A percentile compares a stretch with the other conserved stretches of the same genome.
phyloP scores from a whole-genome alignment of 2,113 vertebrate genomes.

The Petrocephalus zakoni region DNA sequence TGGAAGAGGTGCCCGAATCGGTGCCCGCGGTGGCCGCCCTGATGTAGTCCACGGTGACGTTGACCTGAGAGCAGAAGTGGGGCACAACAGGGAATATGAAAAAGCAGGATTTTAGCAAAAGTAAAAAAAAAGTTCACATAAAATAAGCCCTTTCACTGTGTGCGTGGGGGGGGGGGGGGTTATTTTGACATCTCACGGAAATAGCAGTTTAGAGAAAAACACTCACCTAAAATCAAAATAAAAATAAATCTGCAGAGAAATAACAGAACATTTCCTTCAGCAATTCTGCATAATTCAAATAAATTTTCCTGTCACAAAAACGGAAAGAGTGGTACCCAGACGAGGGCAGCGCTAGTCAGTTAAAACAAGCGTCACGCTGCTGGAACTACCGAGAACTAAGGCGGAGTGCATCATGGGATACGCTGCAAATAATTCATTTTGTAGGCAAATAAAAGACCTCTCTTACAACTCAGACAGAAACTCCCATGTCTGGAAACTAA shows the following conservation, averaged over 20 bases:
- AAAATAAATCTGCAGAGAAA: slow-evolving; percentile 9
- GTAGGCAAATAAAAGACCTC: slow-evolving; percentile 9
- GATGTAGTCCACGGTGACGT: slow-evolving; percentile 93
- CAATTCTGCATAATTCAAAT: slow-evolving; percentile 6
- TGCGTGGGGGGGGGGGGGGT: not conserved
- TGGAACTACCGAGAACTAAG: not conserved
- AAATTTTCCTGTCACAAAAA: slow-evolving; percentile 7
- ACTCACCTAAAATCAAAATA: not conserved
- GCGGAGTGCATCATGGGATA: not conserved
- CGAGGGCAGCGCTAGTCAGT: not conserved
- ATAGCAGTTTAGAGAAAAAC: not conserved
- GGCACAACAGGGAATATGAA: not conserved
- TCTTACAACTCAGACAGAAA: not conserved
- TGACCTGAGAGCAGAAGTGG: slow-evolving; percentile 65
- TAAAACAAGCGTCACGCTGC: not conserved
- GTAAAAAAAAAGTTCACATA: not conserved
- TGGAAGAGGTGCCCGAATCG: slow-evolving; percentile 55
- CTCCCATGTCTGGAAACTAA: not conserved
- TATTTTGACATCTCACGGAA: not conserved
- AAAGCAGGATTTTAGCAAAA: not conserved
- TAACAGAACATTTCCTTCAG: not conserved
- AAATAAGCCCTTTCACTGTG: not conserved
- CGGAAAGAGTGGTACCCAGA: not conserved
- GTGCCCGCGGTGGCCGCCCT: slow-evolving; percentile 80
- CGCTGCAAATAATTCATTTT: slow-evolving; percentile 2